These are phyloP conservation scores for Hyposoter dolosus DNA, from an alignment of 2,888 invertebrate genomes.

Conservation along the genomic window DNA sequence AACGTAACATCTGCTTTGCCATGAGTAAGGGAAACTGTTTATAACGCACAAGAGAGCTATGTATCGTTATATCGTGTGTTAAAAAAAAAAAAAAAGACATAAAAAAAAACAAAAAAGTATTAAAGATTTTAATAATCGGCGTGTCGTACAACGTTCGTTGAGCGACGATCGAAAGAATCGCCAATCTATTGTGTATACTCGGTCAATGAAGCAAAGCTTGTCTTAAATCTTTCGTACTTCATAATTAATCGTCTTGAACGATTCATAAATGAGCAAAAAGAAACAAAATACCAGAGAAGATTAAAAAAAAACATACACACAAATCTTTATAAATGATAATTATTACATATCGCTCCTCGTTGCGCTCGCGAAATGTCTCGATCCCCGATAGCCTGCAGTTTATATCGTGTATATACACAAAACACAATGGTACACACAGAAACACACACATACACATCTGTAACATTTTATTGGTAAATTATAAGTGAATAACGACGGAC, in stretches of 20 bases:
- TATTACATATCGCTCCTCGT: conserved; percentile 67
- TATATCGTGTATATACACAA: conserved; percentile 55
- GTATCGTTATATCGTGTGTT: conserved; percentile 54
- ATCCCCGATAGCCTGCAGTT: conserved; percentile 64
- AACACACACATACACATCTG: conserved; percentile 50
- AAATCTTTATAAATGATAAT: conserved; percentile 61
- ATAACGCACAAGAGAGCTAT: conserved; percentile 42
- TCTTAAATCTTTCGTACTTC: conserved; percentile 51
- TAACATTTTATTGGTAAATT: conserved; percentile 61
- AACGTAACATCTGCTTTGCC: not conserved
- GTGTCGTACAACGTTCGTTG: conserved; percentile 58
- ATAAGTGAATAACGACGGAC: conserved; percentile 51
- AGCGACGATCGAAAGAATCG: conserved; percentile 53
- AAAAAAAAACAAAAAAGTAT: conserved; percentile 16
- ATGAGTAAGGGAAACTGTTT: not conserved
- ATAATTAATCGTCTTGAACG: conserved; percentile 9
- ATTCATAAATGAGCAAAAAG: conserved; percentile 4
- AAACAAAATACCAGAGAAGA: not conserved
- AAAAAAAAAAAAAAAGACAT: not conserved
- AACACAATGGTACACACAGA: conserved; percentile 20
- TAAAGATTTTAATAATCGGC: conserved; percentile 47
- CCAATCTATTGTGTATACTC: conserved; percentile 50
- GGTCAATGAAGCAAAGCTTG: conserved; percentile 55
- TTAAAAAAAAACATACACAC: conserved; percentile 13
- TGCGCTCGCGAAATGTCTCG: conserved; percentile 63